Evolutionary conservation across 2,888 invertebrate species (phyloP).

Genomic region (Lasioglossum figueresi): DNA sequence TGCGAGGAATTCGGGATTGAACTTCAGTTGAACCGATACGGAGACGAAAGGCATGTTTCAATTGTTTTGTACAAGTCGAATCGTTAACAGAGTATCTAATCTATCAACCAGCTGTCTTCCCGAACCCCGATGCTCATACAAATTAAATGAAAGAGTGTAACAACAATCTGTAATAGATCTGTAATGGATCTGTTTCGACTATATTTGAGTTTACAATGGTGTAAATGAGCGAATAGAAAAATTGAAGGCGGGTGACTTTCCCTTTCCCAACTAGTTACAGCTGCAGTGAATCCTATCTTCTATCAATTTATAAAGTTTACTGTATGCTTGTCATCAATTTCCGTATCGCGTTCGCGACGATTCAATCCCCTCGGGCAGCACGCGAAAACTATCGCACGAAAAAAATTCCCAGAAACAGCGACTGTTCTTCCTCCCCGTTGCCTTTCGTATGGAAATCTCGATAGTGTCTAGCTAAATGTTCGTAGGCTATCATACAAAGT

Average conservation of each 20-base stretch:
- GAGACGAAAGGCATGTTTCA: constrained; percentile 15
- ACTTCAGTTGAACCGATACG: constrained; percentile 47
- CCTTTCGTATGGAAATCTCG: constrained; percentile 47
- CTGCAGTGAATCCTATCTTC: neutral
- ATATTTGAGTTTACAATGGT: neutral
- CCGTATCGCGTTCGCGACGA: constrained; percentile 25
- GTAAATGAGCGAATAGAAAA: neutral
- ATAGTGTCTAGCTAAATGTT: constrained; percentile 60
- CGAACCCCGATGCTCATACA: neutral
- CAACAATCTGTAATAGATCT: neutral
- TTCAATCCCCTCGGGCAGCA: constrained; percentile 31
- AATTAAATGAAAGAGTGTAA: neutral
- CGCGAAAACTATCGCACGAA: constrained; percentile 18
- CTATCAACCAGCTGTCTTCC: neutral
- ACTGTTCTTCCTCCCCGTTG: constrained; percentile 25
- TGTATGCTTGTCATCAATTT: neutral
- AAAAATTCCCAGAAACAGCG: constrained; percentile 20
- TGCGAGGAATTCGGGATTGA: constrained; percentile 67
- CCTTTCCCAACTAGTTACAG: neutral
- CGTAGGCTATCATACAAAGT: constrained; percentile 60
- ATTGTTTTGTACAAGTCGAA: neutral
- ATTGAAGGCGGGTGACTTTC: neutral
- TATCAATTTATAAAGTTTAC: neutral
- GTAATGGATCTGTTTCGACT: neutral
- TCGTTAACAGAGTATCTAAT: neutral